These are phyloP conservation scores for Jaculus jaculus DNA, from an alignment of 2,113 vertebrate species.

Conservation along the genomic window DNA sequence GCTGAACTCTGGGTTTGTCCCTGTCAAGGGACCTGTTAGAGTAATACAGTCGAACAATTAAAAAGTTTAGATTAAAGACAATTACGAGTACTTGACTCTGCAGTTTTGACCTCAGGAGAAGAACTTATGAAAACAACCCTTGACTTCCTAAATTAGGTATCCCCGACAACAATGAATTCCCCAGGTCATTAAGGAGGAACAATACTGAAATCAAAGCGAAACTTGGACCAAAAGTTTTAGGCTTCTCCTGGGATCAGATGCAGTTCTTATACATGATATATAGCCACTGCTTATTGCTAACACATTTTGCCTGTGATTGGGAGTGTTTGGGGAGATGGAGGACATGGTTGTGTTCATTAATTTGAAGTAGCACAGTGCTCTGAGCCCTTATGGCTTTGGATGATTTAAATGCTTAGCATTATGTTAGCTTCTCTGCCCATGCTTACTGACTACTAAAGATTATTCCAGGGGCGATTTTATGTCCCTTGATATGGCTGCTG, in stretches of 20 bases:
- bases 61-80: slow-evolving; percentile 37
- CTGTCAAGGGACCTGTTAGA: slow-evolving; percentile 59
- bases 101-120: not conserved
- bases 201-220: not conserved
- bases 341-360: not conserved
- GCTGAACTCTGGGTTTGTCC: not conserved
- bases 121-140: not conserved
- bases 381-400: too few species aligned
- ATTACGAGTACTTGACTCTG: not conserved
- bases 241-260: not conserved
- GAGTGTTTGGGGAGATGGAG: not conserved
- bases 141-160: not conserved
- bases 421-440: not conserved
- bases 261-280: not conserved
- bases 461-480: not conserved
- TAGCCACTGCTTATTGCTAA: not conserved
- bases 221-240: slow-evolving; percentile 12
- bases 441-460: not conserved
- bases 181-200: not conserved
- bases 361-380: not conserved
- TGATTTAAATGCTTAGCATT: not conserved
- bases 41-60: not conserved
- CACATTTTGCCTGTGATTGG: not conserved
- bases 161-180: not conserved
- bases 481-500: not conserved